phyloP scores from a whole-genome alignment of 2,113 vertebrate species.

The Megatriorchis doriae region DNA sequence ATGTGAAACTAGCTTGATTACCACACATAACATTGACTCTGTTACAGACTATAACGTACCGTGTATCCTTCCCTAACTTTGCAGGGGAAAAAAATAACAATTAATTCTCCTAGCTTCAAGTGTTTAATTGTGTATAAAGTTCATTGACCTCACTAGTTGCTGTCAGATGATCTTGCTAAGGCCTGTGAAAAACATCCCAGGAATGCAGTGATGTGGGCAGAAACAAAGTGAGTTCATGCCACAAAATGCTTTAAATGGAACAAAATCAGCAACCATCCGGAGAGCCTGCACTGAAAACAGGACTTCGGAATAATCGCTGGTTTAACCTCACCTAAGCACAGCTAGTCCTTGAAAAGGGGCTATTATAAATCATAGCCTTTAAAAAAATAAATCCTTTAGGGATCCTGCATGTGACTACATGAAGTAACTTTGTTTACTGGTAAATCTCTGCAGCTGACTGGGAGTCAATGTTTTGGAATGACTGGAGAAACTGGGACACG shows the following conservation, averaged over 20 bases:
- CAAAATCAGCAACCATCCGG: conserved; percentile 81
- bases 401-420: conserved; percentile 39
- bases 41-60: conserved; percentile 38
- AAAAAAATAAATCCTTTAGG: conserved; percentile 36
- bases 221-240: conserved; percentile 86
- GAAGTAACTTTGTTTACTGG: conserved; percentile 49
- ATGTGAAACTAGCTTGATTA: conserved; percentile 70
- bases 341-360: conserved; percentile 49
- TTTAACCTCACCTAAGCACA: conserved; percentile 68
- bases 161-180: conserved; percentile 94
- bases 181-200: conserved; percentile 86
- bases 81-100: conserved; percentile 47
- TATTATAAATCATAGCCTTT: conserved; percentile 54
- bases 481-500: not conserved
- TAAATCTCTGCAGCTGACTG: conserved; percentile 48
- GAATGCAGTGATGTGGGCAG: conserved; percentile 95
- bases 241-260: conserved; percentile 80
- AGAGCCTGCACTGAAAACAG: conserved; percentile 66
- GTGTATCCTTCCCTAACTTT: conserved; percentile 47
- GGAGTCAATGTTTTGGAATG: conserved; percentile 19
- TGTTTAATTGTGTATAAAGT: conserved; percentile 84
- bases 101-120: conserved; percentile 66
- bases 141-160: conserved; percentile 86
- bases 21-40: conserved; percentile 55
- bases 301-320: conserved; percentile 26